Evolutionary conservation across 2,797 vertebrate species (phyloP).

Genomic region (Gallinago stenura): DNA sequence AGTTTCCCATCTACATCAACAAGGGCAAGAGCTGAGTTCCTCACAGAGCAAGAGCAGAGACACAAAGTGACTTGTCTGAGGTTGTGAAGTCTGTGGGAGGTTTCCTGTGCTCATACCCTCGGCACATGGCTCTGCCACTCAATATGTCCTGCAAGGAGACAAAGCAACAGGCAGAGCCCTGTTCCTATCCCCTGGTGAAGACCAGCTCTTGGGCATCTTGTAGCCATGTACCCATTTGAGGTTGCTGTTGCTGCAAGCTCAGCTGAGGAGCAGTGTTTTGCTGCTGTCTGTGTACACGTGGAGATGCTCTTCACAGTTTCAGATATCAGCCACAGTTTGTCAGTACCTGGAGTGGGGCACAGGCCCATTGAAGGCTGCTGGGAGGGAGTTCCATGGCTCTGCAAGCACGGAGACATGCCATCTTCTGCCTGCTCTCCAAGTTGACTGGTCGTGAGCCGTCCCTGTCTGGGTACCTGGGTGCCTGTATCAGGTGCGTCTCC

Average conservation of each 20-base stretch:
- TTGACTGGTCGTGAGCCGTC: accelerated
- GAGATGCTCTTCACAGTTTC: not conserved
- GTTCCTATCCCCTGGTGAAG: not conserved
- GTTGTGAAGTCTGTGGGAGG: not conserved
- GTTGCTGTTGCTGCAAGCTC: not conserved
- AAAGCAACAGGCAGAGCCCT: not conserved
- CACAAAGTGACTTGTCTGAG: not conserved
- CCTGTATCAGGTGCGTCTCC: not conserved
- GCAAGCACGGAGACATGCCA: not conserved
- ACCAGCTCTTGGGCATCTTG: not conserved
- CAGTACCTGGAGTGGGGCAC: not conserved
- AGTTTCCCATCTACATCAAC: not conserved
- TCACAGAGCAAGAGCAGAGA: not conserved
- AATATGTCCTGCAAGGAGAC: not conserved
- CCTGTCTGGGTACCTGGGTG: not conserved
- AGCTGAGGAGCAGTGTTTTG: not conserved
- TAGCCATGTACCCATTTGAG: not conserved
- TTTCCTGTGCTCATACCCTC: not conserved
- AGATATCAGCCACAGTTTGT: not conserved
- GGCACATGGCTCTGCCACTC: not conserved
- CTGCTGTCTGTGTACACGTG: not conserved
- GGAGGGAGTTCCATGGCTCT: not conserved
- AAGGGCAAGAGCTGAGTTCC: not conserved
- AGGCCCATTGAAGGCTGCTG: not conserved
- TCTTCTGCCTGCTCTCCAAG: not conserved